Base-by-base conservation (phyloP, 2,797 vertebrate genomes). In the Macropodus opercularis region DNA sequence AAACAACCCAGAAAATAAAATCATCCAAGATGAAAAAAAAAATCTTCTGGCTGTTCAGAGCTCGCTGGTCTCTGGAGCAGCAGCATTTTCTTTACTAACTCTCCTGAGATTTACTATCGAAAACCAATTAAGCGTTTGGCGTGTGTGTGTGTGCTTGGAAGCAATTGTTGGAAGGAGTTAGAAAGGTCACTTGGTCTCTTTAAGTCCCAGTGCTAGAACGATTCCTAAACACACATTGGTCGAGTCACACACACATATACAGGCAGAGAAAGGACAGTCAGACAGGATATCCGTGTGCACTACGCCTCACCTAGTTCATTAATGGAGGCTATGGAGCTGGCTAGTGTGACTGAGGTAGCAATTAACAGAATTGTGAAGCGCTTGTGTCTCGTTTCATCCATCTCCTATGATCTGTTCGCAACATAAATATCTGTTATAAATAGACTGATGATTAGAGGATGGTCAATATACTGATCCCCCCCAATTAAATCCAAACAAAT, bases 111-210 rank as follows among this genome's bases (percentile, higher is more conserved):
- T 87, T 87, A 89, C 81, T 72, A 85, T 87, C 56, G 34, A 88
- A 90, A 87, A 82, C 83, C 75, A 89, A 88, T 89, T 88, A 90
- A 80, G 79, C 72, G 59, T 69, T 66, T 61, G 69, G 64, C 34
- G 2, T 38, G 59, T 46, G 55, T 39, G 53, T 74, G 52, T 40
- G 67, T n/a, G n/a, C 76, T 81, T 49, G 62, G 62, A 63, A 56
- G 61, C 50, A 69, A 80, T 64, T 24, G n/a, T 64, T 58, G 36
- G 52, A 47, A 38, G 36, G 69, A 75, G 68, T 19, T 36, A 77
- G 56, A 90, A 90, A 89, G 85, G 86, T 90, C 77, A 78, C 22
- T 51, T 54, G 69, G n/a, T 80, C 74, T 75, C 77, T 82, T 79
- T 73, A 70, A n/a, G 35, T 47, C 46, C 22, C 5, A 2, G 42